Base-by-base conservation (phyloP, 2,888 invertebrate species). In the Chalcis sispes region DNA sequence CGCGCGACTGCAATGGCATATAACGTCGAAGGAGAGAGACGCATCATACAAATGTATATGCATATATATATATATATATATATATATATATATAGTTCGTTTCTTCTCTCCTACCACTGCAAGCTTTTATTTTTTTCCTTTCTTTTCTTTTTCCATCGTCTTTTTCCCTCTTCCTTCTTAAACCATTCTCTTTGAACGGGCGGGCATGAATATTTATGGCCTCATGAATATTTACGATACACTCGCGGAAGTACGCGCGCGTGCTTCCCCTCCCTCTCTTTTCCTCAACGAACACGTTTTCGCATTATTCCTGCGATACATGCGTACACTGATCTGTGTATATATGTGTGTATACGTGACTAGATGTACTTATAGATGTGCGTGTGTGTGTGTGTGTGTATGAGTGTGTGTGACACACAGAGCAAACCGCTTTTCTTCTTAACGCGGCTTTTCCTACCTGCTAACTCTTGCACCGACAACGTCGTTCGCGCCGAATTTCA, bases 221-320 rank as follows among this genome's bases (percentile, higher is more conserved):
- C 77, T 81, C 82, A 81, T 84, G 84, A 84, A 84, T 84, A 84
- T 84, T 83, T 83, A 84, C 81, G 80, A 79, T 79, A 78, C 81
- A 81, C 79, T 42, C 50, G 54, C n/a, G 73, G 10, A 80, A 18
- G 46, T 46, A 20, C 42, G 54, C 54, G 36, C 50, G 42, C 46
- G 46, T n/a, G 36, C 52, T 13, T n/a, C n/a, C n/a, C n/a, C n/a
- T n/a, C n/a, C n/a, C n/a, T n/a, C n/a, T n/a, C n/a, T n/a, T n/a
- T n/a, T n/a, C n/a, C n/a, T n/a, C n/a, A 36, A 7, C 36, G 58
- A 74, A 73, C 70, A 62, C 72, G 72, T 73, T 72, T 78, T 56
- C 64, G 46, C 67, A 72, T 58, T 58, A 50, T 20, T 3, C n/a
- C 58, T 10, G n/a, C 52, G 29, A 36, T 36, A 1, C 5, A 58